Conservation (phyloP, 2,888 invertebrate species). For the Frankliniella fusca region DNA sequence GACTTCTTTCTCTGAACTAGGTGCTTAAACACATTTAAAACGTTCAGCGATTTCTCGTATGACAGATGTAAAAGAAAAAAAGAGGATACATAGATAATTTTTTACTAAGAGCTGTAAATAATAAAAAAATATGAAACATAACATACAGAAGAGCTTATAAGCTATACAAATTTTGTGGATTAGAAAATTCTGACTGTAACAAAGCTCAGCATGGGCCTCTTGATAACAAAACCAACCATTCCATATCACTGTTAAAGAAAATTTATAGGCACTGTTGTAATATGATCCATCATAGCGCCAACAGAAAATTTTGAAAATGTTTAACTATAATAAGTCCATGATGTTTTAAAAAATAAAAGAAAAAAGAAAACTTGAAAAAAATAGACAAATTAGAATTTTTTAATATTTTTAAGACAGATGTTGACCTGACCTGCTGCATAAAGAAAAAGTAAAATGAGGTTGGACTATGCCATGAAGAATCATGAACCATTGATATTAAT, state of each 20-base stretch:
- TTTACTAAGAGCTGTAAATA: constrained; percentile 25
- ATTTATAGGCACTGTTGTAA: too few species aligned
- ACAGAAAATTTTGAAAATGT: too few species aligned
- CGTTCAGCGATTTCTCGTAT: neutral
- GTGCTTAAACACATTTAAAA: neutral
- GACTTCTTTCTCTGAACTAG: neutral
- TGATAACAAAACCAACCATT: neutral
- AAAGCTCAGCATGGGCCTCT: neutral
- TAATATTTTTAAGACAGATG: too few species aligned
- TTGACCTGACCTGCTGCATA: too few species aligned
- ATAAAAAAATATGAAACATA: constrained; percentile 27
- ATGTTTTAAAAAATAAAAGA: too few species aligned
- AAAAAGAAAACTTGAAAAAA: too few species aligned
- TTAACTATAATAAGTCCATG: too few species aligned
- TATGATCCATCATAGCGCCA: too few species aligned
- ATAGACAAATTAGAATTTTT: too few species aligned
- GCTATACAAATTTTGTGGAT: neutral
- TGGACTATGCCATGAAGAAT: too few species aligned
- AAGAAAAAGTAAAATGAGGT: too few species aligned
- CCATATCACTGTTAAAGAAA: neutral
- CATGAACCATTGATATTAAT: too few species aligned
- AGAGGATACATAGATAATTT: neutral
- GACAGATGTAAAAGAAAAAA: neutral
- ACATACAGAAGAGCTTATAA: constrained; percentile 8
- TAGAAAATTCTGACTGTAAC: neutral